Conservation (phyloP, 2,888 invertebrate species). For the Drosophila acutilabella region DNA sequence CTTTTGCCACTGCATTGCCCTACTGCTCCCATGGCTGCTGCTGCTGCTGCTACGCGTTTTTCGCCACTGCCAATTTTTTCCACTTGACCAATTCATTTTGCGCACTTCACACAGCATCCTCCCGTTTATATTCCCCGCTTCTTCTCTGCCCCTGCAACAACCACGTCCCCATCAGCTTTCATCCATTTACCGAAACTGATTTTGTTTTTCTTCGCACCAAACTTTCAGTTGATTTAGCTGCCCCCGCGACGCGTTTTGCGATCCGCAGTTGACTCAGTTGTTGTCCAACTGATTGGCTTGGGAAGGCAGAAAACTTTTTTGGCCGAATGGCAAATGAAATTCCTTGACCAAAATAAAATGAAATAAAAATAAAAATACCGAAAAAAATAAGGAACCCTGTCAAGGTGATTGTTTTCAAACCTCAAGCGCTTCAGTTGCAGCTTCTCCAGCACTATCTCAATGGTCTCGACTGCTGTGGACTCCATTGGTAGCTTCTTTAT, state of each 20-base stretch:
- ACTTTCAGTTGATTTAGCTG: conserved; percentile 77
- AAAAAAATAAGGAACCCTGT: conserved; percentile 38
- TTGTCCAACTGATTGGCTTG: conserved; percentile 55
- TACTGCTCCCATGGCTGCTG: background rate
- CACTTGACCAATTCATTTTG: conserved; percentile 80
- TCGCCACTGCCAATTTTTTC: conserved; percentile 68
- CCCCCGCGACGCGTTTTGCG: conserved; percentile 46
- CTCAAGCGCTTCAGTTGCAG: conserved; percentile 73
- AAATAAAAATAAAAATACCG: conserved; percentile 30
- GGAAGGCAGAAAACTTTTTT: conserved; percentile 39
- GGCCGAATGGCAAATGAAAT: conserved; percentile 52
- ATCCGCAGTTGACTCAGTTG: conserved; percentile 56
- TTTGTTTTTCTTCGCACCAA: conserved; percentile 79
- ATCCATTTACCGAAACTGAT: conserved; percentile 60
- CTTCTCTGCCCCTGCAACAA: background rate
- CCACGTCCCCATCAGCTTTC: conserved; percentile 1
- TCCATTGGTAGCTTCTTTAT: conserved; percentile 12
- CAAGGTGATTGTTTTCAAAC: conserved; percentile 79
- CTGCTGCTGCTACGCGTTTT: background rate
- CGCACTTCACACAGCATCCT: conserved; percentile 56
- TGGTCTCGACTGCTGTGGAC: conserved; percentile 14
- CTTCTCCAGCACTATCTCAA: conserved; percentile 18
- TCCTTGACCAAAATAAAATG: conserved; percentile 28
- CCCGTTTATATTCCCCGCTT: background rate
- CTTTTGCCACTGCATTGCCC: conserved; percentile 50